A percentile compares a stretch with the other conserved stretches of the same genome.
Conservation (phyloP, 2,888 invertebrate genomes). For the Sarcophaga caerulescens region DNA sequence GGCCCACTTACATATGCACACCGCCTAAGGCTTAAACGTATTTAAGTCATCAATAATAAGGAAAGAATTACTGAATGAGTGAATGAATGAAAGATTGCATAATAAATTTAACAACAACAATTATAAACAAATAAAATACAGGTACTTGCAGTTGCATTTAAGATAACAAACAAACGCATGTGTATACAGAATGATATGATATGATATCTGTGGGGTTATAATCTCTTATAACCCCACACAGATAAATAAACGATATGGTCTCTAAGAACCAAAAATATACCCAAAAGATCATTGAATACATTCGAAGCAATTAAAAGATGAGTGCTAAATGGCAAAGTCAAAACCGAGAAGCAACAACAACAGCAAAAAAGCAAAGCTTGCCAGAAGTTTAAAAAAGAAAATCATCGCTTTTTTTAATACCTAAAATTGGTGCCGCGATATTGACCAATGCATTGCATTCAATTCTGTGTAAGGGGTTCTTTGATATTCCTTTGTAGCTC, state of each 20-base stretch:
- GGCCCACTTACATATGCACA: not conserved
- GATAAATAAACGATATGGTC: not conserved
- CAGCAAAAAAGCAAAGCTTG: not conserved
- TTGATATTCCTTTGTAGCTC: no score
- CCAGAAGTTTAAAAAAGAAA: not conserved
- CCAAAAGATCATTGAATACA: conserved; percentile 11
- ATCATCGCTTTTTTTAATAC: no score
- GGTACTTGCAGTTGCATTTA: not conserved
- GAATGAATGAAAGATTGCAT: conserved; percentile 6
- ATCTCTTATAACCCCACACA: not conserved
- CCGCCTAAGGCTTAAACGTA: not conserved
- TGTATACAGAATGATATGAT: no score
- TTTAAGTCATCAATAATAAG: conserved; percentile 37
- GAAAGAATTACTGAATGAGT: not conserved
- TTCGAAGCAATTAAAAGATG: conserved; percentile 19
- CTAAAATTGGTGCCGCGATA: no score
- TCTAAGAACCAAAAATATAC: conserved; percentile 2
- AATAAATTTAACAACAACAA: conserved; percentile 36
- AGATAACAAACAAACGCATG: not conserved
- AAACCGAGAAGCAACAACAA: not conserved
- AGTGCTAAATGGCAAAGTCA: not conserved
- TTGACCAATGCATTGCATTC: no score
- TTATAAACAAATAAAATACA: conserved; percentile 19
- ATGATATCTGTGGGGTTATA: no score
- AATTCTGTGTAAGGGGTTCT: no score